A percentile compares a stretch with the other conserved stretches of the same genome.
Conservation (phyloP, 23 tunicate species). For the Pegea sp. region DNA sequence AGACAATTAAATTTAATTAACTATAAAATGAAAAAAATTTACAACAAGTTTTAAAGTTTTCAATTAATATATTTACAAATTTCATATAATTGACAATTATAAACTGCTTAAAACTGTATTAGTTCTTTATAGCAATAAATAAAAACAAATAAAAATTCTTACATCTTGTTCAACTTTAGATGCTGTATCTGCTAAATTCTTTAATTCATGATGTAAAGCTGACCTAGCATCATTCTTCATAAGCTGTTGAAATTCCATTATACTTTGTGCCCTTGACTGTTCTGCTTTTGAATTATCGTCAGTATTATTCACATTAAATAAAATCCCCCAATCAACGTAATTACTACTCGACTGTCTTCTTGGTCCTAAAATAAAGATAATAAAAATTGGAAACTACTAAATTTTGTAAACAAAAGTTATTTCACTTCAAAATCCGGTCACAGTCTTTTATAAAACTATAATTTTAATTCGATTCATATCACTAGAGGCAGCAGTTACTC, state of each 20-base stretch:
- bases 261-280: slow-evolving; percentile 39
- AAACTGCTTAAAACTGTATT: too few species aligned
- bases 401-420: too few species aligned
- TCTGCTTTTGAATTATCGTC: slow-evolving; percentile 8
- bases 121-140: too few species aligned
- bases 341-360: slow-evolving; percentile 27
- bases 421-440: too few species aligned
- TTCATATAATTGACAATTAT: too few species aligned
- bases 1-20: too few species aligned
- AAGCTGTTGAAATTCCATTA: slow-evolving; percentile 87
- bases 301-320: slow-evolving; percentile 29
- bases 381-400: too few species aligned
- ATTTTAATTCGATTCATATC: too few species aligned
- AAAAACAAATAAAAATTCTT: not conserved
- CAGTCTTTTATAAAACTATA: too few species aligned
- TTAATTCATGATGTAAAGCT: slow-evolving; percentile 53
- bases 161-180: slow-evolving; percentile 18
- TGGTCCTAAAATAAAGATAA: slow-evolving; percentile 13
- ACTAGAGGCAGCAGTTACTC: too few species aligned
- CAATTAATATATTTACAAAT: too few species aligned
- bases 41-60: too few species aligned
- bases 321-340: slow-evolving; percentile 68
- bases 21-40: not conserved
- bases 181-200: slow-evolving; percentile 36
- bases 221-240: slow-evolving; percentile 95